Evolutionary conservation across 2,113 vertebrate genomes (phyloP).

Genomic region (Lates calcarifer): DNA sequence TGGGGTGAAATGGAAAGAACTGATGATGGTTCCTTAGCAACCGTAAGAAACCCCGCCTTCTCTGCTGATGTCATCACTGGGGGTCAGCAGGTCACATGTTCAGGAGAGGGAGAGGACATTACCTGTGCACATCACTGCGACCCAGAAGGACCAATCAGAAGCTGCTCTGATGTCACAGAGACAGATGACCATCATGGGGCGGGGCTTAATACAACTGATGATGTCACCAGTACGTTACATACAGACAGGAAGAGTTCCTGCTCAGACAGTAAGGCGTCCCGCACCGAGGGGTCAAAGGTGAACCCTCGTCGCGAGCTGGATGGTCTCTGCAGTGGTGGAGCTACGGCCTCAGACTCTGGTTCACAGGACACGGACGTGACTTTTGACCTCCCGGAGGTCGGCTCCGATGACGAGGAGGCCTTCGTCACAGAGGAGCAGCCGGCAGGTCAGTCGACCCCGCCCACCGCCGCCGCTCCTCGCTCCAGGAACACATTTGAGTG

Average conservation of each 20-base stretch:
- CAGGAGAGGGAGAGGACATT: no score
- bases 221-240: background rate
- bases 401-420: constrained; percentile 12
- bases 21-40: no score
- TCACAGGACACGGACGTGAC: background rate
- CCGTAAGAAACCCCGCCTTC: background rate
- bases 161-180: background rate
- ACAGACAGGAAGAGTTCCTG: background rate
- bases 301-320: background rate
- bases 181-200: background rate
- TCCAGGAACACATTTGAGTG: constrained; percentile 2
- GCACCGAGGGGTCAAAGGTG: background rate
- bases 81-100: background rate
- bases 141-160: background rate
- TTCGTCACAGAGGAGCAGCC: background rate
- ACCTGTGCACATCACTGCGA: no score
- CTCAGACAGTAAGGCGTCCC: background rate
- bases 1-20: background rate
- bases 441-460: no score
- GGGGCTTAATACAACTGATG: background rate
- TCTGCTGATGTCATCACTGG: no score
- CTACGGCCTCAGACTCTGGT: no score
- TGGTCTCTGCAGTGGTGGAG: no score
- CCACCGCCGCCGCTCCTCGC: fast-evolving
- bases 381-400: background rate